Percentiles rank a stretch among this genome's conserved stretches.
phyloP scores from a whole-genome alignment of 2,113 vertebrate species.

The Felis catus region DNA sequence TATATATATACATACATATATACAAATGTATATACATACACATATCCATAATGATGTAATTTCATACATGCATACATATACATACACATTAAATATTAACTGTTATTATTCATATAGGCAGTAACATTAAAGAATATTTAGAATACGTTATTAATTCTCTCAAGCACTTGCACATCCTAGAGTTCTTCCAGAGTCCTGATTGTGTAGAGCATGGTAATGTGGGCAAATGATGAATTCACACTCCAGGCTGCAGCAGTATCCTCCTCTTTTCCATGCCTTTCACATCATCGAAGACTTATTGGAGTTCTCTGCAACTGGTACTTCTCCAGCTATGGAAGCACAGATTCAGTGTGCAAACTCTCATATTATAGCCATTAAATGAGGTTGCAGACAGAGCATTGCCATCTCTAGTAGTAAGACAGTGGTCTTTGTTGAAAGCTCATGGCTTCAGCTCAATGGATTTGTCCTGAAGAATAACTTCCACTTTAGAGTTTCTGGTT shows the following conservation, averaged over 20 bases:
- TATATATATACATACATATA: neutral
- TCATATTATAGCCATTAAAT: neutral
- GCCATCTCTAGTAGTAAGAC: neutral
- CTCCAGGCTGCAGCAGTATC: neutral
- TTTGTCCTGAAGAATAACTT: conserved; percentile 40
- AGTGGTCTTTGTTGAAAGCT: neutral
- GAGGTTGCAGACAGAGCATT: neutral
- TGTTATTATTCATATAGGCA: neutral
- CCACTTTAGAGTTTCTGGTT: conserved; percentile 25
- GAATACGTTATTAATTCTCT: neutral
- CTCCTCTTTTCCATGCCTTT: neutral
- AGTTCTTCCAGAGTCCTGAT: conserved; percentile 5
- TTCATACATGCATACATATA: neutral
- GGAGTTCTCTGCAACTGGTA: conserved; percentile 21
- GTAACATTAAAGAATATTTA: conserved; percentile 42
- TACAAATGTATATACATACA: neutral
- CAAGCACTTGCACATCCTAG: neutral
- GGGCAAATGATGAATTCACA: neutral
- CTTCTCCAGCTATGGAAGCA: neutral
- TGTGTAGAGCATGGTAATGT: neutral
- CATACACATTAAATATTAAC: neutral
- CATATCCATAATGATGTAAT: neutral
- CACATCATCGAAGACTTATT: neutral
- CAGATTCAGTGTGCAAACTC: neutral
- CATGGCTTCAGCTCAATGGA: neutral